These are phyloP conservation scores for Harpalus rufipes DNA, from an alignment of 2,888 invertebrate species.

Conservation along the genomic window DNA sequence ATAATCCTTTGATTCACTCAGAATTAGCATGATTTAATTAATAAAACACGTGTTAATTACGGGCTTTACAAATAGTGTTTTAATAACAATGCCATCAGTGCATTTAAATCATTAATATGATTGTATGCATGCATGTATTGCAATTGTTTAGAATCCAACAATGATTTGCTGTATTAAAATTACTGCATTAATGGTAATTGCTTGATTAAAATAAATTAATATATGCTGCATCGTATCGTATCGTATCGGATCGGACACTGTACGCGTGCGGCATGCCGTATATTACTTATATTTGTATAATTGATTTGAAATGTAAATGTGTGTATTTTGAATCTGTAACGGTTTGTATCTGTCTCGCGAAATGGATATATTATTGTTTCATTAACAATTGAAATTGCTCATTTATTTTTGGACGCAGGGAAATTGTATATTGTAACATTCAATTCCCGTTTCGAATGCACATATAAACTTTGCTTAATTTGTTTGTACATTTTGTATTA, in stretches of 20 bases:
- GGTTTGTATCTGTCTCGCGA: slow-evolving; percentile 25
- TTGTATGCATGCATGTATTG: slow-evolving; percentile 8
- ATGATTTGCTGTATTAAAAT: slow-evolving; percentile 35
- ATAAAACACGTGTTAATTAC: slow-evolving; percentile 47
- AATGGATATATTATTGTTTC: slow-evolving; percentile 49
- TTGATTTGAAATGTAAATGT: slow-evolving; percentile 41
- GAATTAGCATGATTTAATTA: slow-evolving; percentile 40
- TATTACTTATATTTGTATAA: slow-evolving; percentile 51
- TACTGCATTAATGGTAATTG: slow-evolving; percentile 36
- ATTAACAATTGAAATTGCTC: slow-evolving; percentile 48
- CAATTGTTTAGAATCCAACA: slow-evolving; percentile 31
- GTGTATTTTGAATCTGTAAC: slow-evolving; percentile 9
- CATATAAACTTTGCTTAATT: neutral
- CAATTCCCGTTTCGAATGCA: neutral
- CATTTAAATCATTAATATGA: slow-evolving; percentile 34
- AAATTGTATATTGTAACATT: slow-evolving; percentile 23
- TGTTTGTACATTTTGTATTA: neutral
- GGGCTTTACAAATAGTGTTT: slow-evolving; percentile 17
- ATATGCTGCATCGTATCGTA: slow-evolving; percentile 15
- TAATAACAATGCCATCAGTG: slow-evolving; percentile 13
- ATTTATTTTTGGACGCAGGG: slow-evolving; percentile 24
- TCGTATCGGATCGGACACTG: neutral
- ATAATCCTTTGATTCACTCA: slow-evolving; percentile 31
- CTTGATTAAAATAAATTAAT: slow-evolving; percentile 54
- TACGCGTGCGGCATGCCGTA: no score